Evolutionary conservation across 2,113 vertebrate genomes (phyloP), one percentile per base, ranked within the genome.

Genomic region (Furnarius figulus): DNA sequence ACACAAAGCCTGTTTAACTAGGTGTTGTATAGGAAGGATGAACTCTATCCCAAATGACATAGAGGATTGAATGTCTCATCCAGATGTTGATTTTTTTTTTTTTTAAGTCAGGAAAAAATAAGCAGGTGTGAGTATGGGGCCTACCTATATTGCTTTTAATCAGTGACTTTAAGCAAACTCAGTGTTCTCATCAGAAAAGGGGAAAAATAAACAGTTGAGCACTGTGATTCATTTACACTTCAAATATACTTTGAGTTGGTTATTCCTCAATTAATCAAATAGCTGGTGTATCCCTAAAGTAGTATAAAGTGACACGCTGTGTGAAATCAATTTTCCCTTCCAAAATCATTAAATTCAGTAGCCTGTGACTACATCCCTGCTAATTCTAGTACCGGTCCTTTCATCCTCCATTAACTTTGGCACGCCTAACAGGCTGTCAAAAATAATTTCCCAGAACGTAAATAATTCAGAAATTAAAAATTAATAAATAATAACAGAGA

Each of bases 391-490:
- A 97, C 97, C 92, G 28, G 93, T 97, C 96, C 98, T 98, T 98
- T 98, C 98, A 98, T 95, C 98, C 98, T 98, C 98, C 99, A 99
- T 99, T 99, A 99, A 98, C 97, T 98, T 55, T 97, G 97, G 97
- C 97, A 95, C 97, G 98, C 98, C 98, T 98, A 98, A 98, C 98
- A 98, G 98, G 96, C 98, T 98, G 98, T 98, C 97, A 98, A 97
- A 98, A 98, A 97, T 98, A 98, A 98, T 98, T 98, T 98, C 98
- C 98, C 98, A 98, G 97, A 97, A 97, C 90, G 98, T 99, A 98
- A 99, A 99, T 99, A 99, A 99, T 99, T 99, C 98, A 99, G 98
- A 96, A 97, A 99, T 99, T 98, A 99, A 99, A 99, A 99, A 99
- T 99, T 99, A 99, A 99, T 99, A 99, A 99, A 99, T 99, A 99